Base-by-base conservation (phyloP, 2,113 vertebrate species). In the Lycaon pictus region DNA sequence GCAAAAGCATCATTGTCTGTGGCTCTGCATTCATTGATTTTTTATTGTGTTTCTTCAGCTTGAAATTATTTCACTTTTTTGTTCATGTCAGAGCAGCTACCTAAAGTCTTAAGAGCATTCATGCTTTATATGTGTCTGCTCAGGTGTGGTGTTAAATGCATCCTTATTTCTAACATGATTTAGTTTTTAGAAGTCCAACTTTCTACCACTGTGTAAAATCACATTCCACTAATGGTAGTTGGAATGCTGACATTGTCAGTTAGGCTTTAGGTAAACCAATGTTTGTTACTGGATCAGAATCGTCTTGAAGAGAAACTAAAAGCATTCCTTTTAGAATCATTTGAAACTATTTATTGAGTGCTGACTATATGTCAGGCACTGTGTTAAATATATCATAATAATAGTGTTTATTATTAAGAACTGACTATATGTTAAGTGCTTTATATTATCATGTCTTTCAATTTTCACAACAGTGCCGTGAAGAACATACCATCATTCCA, bases 121-220 rank as follows among this genome's bases (percentile, higher is more conserved):
- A 20, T 84, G 76, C 43, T 56, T 51, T 90, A 16, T 69, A 56
- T 84, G 6, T 88, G 43, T 71, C 63, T 88, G 23, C 76, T 88
- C 29, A 88, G 43, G 35, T 53, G 11, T 20, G 71, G 55, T 84
- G 79, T 93, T 96, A 79, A 79, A 85, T 25, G 27, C 16, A 53
- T 5, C 13, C 12, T 84, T 84, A 67, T 63, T 62, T 77, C 58
- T 90, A 79, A 82, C 71, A 76, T 69, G 62, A 84, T 63, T 93
- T 71, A 37, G 32, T 88, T 92, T 53, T 88, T n/a, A 67, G 43
- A 35, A 65, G 23, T 32, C 51, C 62, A 84, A 19, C 63, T 80
- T 96, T 43, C 72, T 86, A 60, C 37, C 88, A 63, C 23, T 77
- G 48, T 88, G 22, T 71, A 67, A 92, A 91, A 82, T 62, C 25